A percentile compares a stretch with the other conserved stretches of the same genome.
Evolutionary conservation across 2,797 vertebrate species (phyloP).

Genomic region (Alfaro cultratus): DNA sequence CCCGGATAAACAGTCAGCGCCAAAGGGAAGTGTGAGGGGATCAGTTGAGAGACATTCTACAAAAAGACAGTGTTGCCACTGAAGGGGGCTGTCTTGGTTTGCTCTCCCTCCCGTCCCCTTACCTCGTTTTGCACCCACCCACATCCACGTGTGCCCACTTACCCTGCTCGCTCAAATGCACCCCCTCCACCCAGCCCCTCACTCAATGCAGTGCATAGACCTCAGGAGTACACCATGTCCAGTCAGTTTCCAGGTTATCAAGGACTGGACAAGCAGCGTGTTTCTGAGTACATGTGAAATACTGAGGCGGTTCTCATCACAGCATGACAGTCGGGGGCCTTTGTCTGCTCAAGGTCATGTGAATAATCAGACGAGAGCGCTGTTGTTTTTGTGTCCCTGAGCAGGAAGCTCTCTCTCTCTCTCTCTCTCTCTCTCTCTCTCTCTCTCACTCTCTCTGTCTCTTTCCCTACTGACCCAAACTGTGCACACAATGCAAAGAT

Average conservation of each 20-base stretch:
- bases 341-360: conserved; percentile 69
- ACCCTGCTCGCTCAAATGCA: conserved; percentile 37
- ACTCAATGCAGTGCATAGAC: conserved; percentile 56
- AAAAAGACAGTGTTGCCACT: conserved; percentile 50
- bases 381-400: conserved; percentile 31
- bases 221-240: conserved; percentile 41
- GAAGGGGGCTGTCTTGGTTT: conserved; percentile 44
- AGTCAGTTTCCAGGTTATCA: conserved; percentile 52
- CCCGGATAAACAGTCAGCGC: conserved; percentile 57
- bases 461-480: conserved; percentile 8
- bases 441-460: background rate
- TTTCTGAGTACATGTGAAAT: conserved; percentile 57
- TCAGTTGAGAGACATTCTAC: conserved; percentile 64
- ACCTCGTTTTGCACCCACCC: conserved; percentile 67
- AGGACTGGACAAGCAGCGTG: conserved; percentile 33
- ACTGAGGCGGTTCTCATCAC: conserved; percentile 25
- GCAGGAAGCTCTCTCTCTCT: background rate
- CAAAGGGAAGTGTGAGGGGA: conserved; percentile 64
- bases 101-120: conserved; percentile 33
- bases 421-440: background rate
- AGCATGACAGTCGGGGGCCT: conserved; percentile 42
- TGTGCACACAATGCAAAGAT: conserved; percentile 1
- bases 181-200: conserved; percentile 42
- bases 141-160: conserved; percentile 61
- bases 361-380: conserved; percentile 42